These are phyloP conservation scores for Lordiphosa fenestrarum DNA, from an alignment of 2,888 invertebrate species.

Conservation along the genomic window DNA sequence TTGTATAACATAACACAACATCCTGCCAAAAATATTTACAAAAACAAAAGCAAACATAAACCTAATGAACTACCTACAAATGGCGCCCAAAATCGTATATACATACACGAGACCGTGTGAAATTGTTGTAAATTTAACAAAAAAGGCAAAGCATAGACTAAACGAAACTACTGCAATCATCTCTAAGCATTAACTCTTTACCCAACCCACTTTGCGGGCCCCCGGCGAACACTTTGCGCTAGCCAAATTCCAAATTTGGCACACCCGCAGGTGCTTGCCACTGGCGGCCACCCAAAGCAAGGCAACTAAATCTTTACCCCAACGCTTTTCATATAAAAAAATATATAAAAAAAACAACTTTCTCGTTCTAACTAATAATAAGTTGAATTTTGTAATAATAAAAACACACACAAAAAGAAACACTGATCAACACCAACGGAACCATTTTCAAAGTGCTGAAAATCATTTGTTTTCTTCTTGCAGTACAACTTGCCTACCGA, in stretches of 20 bases:
- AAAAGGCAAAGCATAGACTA: conserved; percentile 56
- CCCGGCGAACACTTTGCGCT: conserved; percentile 3
- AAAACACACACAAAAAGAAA: conserved; percentile 39
- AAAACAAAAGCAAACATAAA: conserved; percentile 13
- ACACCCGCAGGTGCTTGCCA: neutral
- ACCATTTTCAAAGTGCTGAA: conserved; percentile 37
- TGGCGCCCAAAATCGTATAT: conserved; percentile 49
- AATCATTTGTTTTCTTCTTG: conserved; percentile 11
- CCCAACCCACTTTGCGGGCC: conserved; percentile 17
- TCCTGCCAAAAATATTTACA: conserved; percentile 63
- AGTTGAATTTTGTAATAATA: conserved; percentile 67
- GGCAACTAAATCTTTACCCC: neutral
- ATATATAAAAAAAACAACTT: conserved; percentile 19
- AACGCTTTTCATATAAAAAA: conserved; percentile 26
- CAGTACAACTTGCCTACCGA: conserved; percentile 40
- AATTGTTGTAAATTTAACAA: conserved; percentile 67
- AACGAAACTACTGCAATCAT: conserved; percentile 39
- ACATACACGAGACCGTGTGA: conserved; percentile 33
- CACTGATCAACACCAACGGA: conserved; percentile 52
- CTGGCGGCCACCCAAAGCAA: conserved; percentile 6
- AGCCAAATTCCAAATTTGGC: conserved; percentile 16
- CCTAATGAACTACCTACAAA: conserved; percentile 62
- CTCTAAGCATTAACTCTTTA: conserved; percentile 39
- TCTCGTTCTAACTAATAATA: conserved; percentile 65
- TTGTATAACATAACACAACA: conserved; percentile 48